Evolutionary conservation across 2,113 vertebrate species (phyloP).

Genomic region (Okapia johnstoni): DNA sequence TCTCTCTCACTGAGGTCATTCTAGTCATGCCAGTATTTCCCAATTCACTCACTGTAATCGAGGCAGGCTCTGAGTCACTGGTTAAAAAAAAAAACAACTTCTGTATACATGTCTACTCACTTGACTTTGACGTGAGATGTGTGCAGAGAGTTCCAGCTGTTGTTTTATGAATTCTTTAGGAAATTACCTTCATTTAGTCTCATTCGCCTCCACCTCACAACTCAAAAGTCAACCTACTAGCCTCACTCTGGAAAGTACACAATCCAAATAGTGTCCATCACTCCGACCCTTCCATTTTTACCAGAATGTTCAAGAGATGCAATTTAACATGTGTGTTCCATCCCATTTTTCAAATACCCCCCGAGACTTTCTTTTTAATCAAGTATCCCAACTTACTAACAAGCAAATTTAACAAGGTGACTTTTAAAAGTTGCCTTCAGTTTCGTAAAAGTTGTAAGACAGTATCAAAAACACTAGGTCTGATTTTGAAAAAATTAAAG

Average conservation of each 20-base stretch:
- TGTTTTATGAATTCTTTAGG: background rate
- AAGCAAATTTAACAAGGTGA: background rate
- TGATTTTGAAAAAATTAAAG: background rate
- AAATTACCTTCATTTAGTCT: background rate
- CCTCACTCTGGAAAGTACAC: background rate
- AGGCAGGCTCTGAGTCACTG: background rate
- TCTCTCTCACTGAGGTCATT: background rate
- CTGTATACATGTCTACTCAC: background rate
- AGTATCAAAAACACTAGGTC: background rate
- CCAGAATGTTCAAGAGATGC: background rate
- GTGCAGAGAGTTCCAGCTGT: background rate
- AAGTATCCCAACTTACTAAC: background rate
- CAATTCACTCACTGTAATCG: background rate
- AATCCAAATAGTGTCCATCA: background rate
- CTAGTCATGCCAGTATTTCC: background rate
- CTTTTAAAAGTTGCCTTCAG: background rate
- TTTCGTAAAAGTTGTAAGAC: background rate
- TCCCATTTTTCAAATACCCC: background rate
- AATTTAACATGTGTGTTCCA: background rate
- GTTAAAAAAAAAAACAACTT: background rate
- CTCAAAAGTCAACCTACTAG: background rate
- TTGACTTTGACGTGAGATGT: background rate
- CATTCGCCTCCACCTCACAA: background rate
- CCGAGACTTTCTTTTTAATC: background rate
- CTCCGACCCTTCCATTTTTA: background rate